A percentile compares a stretch with the other conserved stretches of the same genome.
phyloP scores from a whole-genome alignment of 53 echinoderm and acorn worm genomes.

The Pentamera pediparva region DNA sequence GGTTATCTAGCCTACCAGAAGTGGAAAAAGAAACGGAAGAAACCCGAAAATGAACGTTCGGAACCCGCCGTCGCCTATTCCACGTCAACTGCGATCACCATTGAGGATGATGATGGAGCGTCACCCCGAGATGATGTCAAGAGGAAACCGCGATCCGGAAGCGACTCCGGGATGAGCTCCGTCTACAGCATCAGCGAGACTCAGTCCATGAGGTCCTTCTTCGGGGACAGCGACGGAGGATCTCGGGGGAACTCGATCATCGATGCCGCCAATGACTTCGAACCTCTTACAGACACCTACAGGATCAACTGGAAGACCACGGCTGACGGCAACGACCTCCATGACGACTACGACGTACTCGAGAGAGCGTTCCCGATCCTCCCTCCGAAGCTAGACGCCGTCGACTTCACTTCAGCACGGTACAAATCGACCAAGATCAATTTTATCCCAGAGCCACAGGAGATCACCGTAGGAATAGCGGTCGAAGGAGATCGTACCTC shows the following conservation, averaged over 20 bases:
- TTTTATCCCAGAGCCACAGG: constrained; percentile 29
- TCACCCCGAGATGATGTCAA: not conserved
- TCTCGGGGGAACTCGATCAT: constrained; percentile 3
- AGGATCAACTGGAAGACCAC: constrained; percentile 20
- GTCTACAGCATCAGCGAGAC: constrained; percentile 11
- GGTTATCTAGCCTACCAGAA: constrained; percentile 67
- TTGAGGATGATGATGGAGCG: not conserved
- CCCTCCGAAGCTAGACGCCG: constrained; percentile 20
- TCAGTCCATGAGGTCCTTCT: not conserved
- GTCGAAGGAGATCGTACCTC: constrained; percentile 2
- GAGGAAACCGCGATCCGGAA: not conserved
- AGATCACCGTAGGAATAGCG: constrained; percentile 43
- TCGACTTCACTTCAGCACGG: constrained; percentile 56
- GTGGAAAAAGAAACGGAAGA: constrained; percentile 48
- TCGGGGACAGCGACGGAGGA: not conserved
- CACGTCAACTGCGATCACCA: not conserved
- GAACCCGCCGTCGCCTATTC: not conserved
- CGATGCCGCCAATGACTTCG: constrained; percentile 10
- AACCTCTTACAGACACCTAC: constrained; percentile 1
- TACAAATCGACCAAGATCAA: constrained; percentile 43
- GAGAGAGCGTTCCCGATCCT: constrained; percentile 25
- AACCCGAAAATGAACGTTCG: not conserved
- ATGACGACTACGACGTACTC: constrained; percentile 17
- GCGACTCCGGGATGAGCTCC: not conserved
- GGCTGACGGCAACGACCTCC: not conserved